Base-by-base conservation (phyloP, 2,888 invertebrate genomes). In the Acanthosepion esculentum region DNA sequence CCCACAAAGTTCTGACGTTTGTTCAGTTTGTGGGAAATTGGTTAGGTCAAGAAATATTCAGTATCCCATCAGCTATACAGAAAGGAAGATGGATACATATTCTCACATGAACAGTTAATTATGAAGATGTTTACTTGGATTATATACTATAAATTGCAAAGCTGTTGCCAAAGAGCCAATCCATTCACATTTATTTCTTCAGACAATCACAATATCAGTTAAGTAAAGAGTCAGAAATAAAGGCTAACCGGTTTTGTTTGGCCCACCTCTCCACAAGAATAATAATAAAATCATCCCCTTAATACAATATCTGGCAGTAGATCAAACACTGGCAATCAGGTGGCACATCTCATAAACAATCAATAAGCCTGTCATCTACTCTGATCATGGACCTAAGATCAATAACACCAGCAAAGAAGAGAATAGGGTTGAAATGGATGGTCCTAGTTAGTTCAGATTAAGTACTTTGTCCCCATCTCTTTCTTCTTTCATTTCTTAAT, bases 321-420 rank as follows among this genome's bases (percentile, higher is more conserved):
- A 78, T 78, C 78, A 78, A n/a, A 78, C 78, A 78, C 12, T n/a
- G n/a, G n/a, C 18, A 78, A 78, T 78, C 78, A 78, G 78, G n/a
- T 33, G 78, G 78, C n/a, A 78, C 33, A 78, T 78, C 78, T 78
- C 78, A 78, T 78, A 78, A 78, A 78, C 78, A 78, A 78, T 78
- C 78, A 78, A 78, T n/a, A 78, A 78, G n/a, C 78, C 78, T 78
- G 78, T 78, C 78, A 78, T 33, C n/a, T 78, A 78, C 78, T 78
- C 78, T n/a, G n/a, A n/a, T 78, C n/a, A 78, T n/a, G n/a, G 78
- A 78, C 78, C 78, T n/a, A 33, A n/a, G n/a, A 78, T 78, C 78
- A 78, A 78, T 78, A n/a, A 29, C 8, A 20, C 59, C 59, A 23
- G 59, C 20, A 23, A 59, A 59, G 20, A 59, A 7, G 23, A 59